Evolutionary conservation across 2,113 vertebrate species (phyloP).

Genomic region (Trachemys scripta): DNA sequence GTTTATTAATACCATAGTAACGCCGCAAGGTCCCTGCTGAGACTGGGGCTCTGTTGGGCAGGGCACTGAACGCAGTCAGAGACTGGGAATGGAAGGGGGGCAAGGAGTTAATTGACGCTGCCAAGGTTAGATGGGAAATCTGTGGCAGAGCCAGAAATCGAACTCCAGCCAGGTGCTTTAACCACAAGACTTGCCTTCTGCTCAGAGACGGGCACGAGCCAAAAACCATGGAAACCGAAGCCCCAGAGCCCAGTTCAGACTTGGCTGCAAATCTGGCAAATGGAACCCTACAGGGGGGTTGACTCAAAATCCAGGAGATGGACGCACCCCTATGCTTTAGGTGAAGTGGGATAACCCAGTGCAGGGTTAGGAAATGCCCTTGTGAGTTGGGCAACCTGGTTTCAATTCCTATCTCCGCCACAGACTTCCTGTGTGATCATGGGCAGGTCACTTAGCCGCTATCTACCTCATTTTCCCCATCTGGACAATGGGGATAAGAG

Average conservation of each 20-base stretch:
- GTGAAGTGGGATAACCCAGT: neutral
- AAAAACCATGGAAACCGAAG: neutral
- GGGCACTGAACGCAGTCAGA: neutral
- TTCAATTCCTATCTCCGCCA: neutral
- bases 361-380: neutral
- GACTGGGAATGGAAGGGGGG: too few relatives aligned
- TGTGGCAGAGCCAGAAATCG: neutral
- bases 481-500: neutral
- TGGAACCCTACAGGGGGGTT: neutral
- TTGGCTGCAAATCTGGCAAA: neutral
- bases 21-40: neutral
- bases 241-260: neutral
- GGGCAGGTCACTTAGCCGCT: neutral
- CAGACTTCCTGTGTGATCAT: neutral
- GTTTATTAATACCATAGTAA: neutral
- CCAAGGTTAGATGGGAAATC: neutral
- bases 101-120: neutral
- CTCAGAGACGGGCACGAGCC: neutral
- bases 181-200: neutral
- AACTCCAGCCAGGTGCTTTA: neutral
- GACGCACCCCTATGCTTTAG: neutral
- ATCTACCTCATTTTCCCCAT: neutral
- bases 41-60: neutral
- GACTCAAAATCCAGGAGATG: neutral
- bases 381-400: neutral